These are phyloP conservation scores for Creontiades dilutus DNA, from an alignment of 2,888 invertebrate species.

Conservation along the genomic window DNA sequence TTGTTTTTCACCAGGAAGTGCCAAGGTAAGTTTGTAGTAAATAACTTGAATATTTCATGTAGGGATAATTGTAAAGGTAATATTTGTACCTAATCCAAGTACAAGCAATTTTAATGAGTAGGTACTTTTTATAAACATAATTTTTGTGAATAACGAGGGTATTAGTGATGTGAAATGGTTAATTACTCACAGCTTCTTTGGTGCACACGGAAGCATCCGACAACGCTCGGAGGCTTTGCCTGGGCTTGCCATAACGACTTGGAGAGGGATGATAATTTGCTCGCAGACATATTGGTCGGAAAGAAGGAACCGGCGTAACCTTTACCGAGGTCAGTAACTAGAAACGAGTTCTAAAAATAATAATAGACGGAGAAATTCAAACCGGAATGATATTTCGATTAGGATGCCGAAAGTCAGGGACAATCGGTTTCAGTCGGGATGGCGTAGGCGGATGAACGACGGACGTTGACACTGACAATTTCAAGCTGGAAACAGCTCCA, in stretches of 20 bases:
- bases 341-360: conserved; percentile 13
- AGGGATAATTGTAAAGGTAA: too few relatives aligned
- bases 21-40: too few relatives aligned
- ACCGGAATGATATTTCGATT: neutral
- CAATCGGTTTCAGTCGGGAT: neutral
- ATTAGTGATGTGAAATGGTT: too few relatives aligned
- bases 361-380: neutral
- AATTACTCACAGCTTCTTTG: conserved; percentile 71
- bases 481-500: too few relatives aligned
- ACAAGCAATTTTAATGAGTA: too few relatives aligned
- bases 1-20: too few relatives aligned
- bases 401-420: neutral
- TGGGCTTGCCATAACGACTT: conserved; percentile 47
- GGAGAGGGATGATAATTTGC: conserved; percentile 66
- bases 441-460: neutral
- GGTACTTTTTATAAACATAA: too few relatives aligned
- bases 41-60: too few relatives aligned
- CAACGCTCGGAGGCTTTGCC: conserved; percentile 20
- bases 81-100: too few relatives aligned
- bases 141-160: too few relatives aligned
- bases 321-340: conserved; percentile 6
- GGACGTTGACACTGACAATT: too few relatives aligned
- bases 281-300: conserved; percentile 57
- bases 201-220: conserved; percentile 57
- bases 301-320: conserved; percentile 1